A percentile compares a stretch with the other conserved stretches of the same genome.
These are phyloP conservation scores for Tapirus indicus DNA, from an alignment of 2,797 vertebrate species.

Conservation along the genomic window DNA sequence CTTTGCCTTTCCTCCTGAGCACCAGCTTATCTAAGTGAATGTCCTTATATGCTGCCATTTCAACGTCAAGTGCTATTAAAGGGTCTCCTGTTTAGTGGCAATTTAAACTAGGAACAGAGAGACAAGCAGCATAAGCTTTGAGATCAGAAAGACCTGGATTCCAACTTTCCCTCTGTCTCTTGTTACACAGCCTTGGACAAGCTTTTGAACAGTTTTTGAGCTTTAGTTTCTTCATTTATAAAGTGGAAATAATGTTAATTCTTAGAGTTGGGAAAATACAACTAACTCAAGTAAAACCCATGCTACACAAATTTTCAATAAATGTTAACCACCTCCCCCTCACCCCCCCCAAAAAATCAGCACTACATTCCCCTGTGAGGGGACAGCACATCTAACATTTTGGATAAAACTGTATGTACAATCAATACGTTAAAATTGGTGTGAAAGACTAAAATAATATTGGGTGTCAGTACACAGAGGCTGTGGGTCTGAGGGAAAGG, in stretches of 20 bases:
- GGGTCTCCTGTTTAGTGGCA: neutral
- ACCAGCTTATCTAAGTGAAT: neutral
- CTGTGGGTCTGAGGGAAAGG: neutral
- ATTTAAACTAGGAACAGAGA: neutral
- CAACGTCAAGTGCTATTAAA: neutral
- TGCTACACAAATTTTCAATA: fast-evolving
- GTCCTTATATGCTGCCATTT: neutral
- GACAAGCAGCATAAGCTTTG: neutral
- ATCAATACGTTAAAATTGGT: fast-evolving
- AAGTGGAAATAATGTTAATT: neutral
- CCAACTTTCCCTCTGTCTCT: neutral
- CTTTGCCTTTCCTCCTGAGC: neutral
- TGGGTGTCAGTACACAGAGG: neutral
- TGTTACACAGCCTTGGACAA: neutral
- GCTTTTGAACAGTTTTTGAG: neutral
- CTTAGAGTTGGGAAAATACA: neutral
- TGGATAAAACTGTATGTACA: neutral
- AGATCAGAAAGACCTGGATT: neutral
- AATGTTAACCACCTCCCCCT: too few species aligned
- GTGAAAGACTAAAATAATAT: too few species aligned
- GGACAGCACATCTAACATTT: too few species aligned
- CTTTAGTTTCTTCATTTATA: neutral
- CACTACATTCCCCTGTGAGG: neutral
- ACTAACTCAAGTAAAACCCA: neutral
- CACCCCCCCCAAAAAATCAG: too few species aligned